These are phyloP conservation scores for Felis chaus DNA, from an alignment of 2,113 vertebrate species.

Conservation along the genomic window DNA sequence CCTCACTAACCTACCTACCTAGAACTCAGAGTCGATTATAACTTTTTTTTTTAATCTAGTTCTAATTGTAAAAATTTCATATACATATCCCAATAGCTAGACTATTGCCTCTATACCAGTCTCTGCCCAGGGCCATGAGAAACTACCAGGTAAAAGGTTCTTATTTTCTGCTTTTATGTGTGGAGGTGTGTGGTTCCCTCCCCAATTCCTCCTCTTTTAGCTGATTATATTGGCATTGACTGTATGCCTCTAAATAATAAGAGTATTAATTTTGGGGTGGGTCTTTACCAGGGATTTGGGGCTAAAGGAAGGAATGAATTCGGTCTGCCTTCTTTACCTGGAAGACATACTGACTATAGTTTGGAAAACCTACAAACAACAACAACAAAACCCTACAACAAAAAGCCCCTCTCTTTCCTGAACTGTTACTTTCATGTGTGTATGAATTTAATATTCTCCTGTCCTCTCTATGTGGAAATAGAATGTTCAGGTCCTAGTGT, in stretches of 20 bases:
- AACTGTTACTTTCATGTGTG: background rate
- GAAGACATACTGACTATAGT: background rate
- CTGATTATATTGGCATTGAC: background rate
- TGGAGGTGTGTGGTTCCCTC: background rate
- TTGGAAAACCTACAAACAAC: background rate
- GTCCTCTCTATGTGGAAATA: background rate
- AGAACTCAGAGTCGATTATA: background rate
- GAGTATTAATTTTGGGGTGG: background rate
- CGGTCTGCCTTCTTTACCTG: background rate
- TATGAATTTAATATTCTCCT: background rate
- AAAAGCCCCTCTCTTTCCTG: background rate
- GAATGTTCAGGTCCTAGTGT: background rate
- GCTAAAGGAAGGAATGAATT: background rate
- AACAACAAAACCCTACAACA: background rate
- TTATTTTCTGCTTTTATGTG: background rate
- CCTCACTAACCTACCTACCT: background rate
- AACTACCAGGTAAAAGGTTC: background rate
- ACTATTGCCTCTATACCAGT: background rate
- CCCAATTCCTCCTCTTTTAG: background rate
- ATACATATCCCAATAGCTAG: background rate
- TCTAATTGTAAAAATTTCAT: constrained; percentile 3
- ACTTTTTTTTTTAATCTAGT: background rate
- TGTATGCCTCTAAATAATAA: background rate
- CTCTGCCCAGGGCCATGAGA: background rate
- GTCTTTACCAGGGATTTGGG: background rate